phyloP scores from a whole-genome alignment of 2,113 vertebrate species.

The Pachypanchax playfairii region DNA sequence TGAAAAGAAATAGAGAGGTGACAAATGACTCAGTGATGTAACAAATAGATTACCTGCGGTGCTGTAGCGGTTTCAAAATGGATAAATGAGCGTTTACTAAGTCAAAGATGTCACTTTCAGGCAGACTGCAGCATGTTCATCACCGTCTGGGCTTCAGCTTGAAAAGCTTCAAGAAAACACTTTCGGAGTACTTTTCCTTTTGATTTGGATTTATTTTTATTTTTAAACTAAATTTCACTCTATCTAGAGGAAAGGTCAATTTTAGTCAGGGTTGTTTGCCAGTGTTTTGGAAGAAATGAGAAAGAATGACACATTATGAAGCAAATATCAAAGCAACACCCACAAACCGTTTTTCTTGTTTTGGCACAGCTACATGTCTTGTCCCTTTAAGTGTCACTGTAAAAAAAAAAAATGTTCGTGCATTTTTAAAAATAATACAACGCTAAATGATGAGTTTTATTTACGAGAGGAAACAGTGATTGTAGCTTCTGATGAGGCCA shows the following conservation, averaged over 20 bases:
- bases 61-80: conserved; percentile 30
- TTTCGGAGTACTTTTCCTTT: not conserved
- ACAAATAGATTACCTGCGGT: conserved; percentile 25
- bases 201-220: not conserved
- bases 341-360: not conserved
- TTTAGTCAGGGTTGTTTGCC: not conserved
- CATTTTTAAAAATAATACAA: too few species aligned
- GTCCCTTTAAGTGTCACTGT: not conserved
- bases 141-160: too few species aligned
- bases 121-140: not conserved
- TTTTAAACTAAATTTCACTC: not conserved
- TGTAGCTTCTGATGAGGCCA: conserved; percentile 34
- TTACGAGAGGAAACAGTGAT: conserved; percentile 40
- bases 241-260: not conserved
- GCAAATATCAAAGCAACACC: not conserved
- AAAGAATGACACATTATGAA: not conserved
- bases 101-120: conserved; percentile 10
- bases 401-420: conserved; percentile 20
- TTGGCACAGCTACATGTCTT: not conserved
- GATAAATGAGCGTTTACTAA: not conserved
- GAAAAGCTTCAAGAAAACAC: too few species aligned
- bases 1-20: conserved; percentile 68
- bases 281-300: conserved; percentile 4
- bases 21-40: conserved; percentile 49
- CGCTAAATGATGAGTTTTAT: too few species aligned